Evolutionary conservation across 2,888 invertebrate species (phyloP).

Genomic region (Rhaphigaster nebulosa): DNA sequence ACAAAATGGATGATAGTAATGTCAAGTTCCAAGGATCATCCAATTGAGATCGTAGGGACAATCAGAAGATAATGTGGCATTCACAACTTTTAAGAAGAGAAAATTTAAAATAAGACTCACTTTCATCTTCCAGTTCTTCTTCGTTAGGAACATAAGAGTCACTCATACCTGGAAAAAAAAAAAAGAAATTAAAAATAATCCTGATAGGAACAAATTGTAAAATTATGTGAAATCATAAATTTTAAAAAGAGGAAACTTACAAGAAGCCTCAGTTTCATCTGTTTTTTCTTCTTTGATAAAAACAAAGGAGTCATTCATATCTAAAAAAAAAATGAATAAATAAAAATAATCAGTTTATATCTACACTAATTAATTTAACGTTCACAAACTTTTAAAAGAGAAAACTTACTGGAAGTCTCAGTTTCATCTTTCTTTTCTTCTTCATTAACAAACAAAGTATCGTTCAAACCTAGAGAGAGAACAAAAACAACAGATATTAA

Average conservation of each 20-base stretch:
- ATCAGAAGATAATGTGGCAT: too few species aligned
- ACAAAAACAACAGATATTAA: not conserved
- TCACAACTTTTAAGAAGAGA: too few species aligned
- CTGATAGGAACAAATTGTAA: not conserved
- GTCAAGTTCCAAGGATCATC: too few species aligned
- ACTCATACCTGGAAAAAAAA: too few species aligned
- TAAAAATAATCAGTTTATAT: not conserved
- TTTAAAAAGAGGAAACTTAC: not conserved
- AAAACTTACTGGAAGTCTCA: not conserved
- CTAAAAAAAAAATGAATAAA: not conserved
- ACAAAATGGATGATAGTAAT: too few species aligned
- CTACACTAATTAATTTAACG: too few species aligned
- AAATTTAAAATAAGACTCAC: too few species aligned
- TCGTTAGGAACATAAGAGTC: too few species aligned
- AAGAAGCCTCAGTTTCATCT: not conserved
- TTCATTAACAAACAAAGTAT: not conserved
- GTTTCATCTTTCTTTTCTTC: not conserved
- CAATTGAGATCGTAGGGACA: not conserved
- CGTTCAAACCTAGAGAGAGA: not conserved
- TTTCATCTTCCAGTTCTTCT: not conserved
- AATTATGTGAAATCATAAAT: too few species aligned
- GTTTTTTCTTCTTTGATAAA: not conserved
- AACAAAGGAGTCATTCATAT: not conserved
- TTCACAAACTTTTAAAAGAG: too few species aligned
- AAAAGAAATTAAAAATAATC: not conserved